Evolutionary conservation across 1,140 invertebrate species (phyloP), one percentile per base, ranked within the genome.

Genomic region (Drosophila lini): DNA sequence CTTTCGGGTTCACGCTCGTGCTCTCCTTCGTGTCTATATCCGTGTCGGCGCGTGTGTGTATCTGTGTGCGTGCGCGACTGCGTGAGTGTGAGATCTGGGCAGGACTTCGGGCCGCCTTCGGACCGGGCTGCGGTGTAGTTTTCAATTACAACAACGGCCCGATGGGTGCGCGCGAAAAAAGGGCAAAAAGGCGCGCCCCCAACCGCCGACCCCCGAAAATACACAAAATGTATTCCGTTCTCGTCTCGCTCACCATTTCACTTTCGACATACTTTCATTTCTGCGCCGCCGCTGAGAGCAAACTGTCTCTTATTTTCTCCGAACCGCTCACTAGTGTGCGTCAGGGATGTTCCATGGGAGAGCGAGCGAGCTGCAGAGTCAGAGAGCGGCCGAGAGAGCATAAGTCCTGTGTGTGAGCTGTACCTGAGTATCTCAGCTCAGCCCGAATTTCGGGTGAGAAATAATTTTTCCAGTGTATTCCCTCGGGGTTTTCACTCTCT

Each of bases 171-270:
- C 71, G 74, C 47, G 53, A 77, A 85, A 84, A 84, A 85, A 81
- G 74, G 73, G 63, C 68, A 78, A 81, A 85, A 71, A 85, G 69
- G 78, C 64, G 68, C 61, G 74, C 74, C 74, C 78, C 82, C 81
- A 68, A 44, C 74, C 58, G 45, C 45, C 81, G 80, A 85, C 78
- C 60, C 28, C 74, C 74, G 50, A 80, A 75, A 80, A 74, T 67
- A 80, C 67, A 74, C 63, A 76, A 80, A 82, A 82, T 88, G 83
- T 82, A 79, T 86, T 80, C 75, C 60, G 67, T 74, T 78, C 78
- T 63, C 76, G 52, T 41, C 69, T 44, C 69, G 63, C 57, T 50
- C 9, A 47, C 45, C 68, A 58, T 69, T 68, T 70, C 74, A 78
- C 65, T 77, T 53, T 67, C 55, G 45, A 48, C 58, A 38, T 25